Conservation (phyloP, 2,888 invertebrate species). For the Polyommatus iphigenia region DNA sequence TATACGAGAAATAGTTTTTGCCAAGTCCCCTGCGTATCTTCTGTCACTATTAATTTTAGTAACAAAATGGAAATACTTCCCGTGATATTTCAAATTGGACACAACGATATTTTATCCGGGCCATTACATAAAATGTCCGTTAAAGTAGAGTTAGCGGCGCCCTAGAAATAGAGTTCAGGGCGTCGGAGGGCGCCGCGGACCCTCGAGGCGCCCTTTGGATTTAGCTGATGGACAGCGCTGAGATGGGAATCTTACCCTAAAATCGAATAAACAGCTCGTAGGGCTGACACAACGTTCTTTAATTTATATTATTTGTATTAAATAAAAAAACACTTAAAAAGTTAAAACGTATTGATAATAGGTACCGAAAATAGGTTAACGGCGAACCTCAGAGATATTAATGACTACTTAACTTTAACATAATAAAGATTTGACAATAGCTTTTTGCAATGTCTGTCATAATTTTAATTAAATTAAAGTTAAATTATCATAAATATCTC, state of each 20-base stretch:
- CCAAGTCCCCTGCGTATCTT: not conserved
- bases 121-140: not conserved
- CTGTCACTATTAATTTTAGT: not conserved
- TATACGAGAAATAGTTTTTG: no score
- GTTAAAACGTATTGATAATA: no score
- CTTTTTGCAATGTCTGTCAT: no score
- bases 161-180: not conserved
- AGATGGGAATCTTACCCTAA: conserved; percentile 10
- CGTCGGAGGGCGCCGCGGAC: not conserved
- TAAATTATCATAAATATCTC: no score
- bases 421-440: no score
- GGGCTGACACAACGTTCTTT: not conserved
- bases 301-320: not conserved
- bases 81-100: not conserved
- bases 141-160: not conserved
- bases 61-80: not conserved
- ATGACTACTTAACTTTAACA: no score
- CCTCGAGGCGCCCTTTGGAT: not conserved
- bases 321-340: no score
- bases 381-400: no score
- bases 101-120: not conserved
- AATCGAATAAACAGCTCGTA: conserved; percentile 1
- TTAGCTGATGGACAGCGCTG: not conserved
- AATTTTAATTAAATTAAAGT: no score
- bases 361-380: no score